phyloP scores from a whole-genome alignment of 35 echinoderm and acorn worm species.

The Acanthaster planci region DNA sequence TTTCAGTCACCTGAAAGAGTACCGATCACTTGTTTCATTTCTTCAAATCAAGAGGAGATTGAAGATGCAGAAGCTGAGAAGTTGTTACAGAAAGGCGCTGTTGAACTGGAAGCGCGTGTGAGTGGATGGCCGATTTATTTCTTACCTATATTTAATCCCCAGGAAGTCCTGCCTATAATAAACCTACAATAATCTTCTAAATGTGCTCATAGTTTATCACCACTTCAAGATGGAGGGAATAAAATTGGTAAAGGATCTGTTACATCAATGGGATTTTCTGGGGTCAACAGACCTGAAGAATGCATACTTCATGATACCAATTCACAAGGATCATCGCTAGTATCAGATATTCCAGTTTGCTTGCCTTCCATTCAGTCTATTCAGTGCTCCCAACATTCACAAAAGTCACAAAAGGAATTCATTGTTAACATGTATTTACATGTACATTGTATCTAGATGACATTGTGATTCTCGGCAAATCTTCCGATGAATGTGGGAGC shows the following conservation, averaged over 20 bases:
- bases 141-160: not conserved
- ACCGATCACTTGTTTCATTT: no score
- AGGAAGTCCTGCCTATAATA: not conserved
- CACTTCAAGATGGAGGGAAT: slow-evolving; percentile 51
- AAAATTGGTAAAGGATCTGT: slow-evolving; percentile 1
- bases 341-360: slow-evolving; percentile 19
- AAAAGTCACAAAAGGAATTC: slow-evolving; percentile 2
- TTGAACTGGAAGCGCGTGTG: not conserved
- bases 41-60: no score
- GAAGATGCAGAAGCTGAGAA: not conserved
- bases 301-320: slow-evolving; percentile 37
- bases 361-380: slow-evolving; percentile 31
- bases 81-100: not conserved
- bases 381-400: slow-evolving; percentile 28
- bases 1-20: slow-evolving; percentile 13
- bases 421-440: not conserved
- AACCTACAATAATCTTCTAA: not conserved
- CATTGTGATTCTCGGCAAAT: not conserved
- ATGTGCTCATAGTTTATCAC: slow-evolving; percentile 4
- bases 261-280: slow-evolving; percentile 17
- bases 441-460: no score
- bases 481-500: not conserved
- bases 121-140: slow-evolving; percentile 26
- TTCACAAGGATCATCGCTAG: slow-evolving; percentile 8
- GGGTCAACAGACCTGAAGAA: slow-evolving; percentile 50